A percentile compares a stretch with the other conserved stretches of the same genome.
These are phyloP conservation scores for Lates calcarifer DNA, from an alignment of 2,113 vertebrate genomes.

Conservation along the genomic window DNA sequence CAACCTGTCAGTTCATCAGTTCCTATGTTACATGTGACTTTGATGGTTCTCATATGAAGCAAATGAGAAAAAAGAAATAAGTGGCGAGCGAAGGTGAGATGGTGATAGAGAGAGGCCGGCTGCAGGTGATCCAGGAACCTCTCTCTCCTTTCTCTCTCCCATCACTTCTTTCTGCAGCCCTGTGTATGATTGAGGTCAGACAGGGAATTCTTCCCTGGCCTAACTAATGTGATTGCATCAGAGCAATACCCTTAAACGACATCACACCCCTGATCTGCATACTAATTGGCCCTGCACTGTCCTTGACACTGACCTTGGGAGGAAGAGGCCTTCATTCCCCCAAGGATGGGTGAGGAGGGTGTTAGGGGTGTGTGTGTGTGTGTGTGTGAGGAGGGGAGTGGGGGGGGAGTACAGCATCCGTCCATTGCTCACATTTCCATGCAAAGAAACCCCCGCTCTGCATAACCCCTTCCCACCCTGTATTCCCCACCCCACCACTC, in stretches of 20 bases:
- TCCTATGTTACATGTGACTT: slow-evolving; percentile 30
- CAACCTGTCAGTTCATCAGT: slow-evolving; percentile 30
- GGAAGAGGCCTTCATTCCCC: slow-evolving; percentile 86
- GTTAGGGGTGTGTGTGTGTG: neutral
- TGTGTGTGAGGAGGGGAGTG: neutral
- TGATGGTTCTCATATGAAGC: slow-evolving; percentile 10
- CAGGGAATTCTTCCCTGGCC: slow-evolving; percentile 90
- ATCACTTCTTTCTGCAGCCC: slow-evolving; percentile 73
- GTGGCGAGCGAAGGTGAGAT: slow-evolving; percentile 16
- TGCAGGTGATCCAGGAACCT: slow-evolving; percentile 46
- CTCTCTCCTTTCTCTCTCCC: slow-evolving; percentile 12
- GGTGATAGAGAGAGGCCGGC: slow-evolving; percentile 32
- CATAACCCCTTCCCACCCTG: slow-evolving; percentile 70
- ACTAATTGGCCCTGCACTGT: slow-evolving; percentile 90
- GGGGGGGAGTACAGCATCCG: slow-evolving; percentile 79
- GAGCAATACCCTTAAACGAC: slow-evolving; percentile 96
- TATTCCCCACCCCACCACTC: slow-evolving; percentile 30
- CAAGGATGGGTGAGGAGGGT: slow-evolving; percentile 65
- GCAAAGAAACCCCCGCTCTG: slow-evolving; percentile 76
- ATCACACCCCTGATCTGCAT: slow-evolving; percentile 92
- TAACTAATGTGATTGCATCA: slow-evolving; percentile 96
- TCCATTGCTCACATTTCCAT: slow-evolving; percentile 80
- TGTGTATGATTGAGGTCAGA: slow-evolving; percentile 92
- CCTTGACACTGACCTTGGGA: slow-evolving; percentile 92
- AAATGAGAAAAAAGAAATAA: slow-evolving; percentile 8